Evolutionary conservation across 2,113 vertebrate species (phyloP), one percentile per base, ranked within the genome.

Genomic region (Echinops telfairi): DNA sequence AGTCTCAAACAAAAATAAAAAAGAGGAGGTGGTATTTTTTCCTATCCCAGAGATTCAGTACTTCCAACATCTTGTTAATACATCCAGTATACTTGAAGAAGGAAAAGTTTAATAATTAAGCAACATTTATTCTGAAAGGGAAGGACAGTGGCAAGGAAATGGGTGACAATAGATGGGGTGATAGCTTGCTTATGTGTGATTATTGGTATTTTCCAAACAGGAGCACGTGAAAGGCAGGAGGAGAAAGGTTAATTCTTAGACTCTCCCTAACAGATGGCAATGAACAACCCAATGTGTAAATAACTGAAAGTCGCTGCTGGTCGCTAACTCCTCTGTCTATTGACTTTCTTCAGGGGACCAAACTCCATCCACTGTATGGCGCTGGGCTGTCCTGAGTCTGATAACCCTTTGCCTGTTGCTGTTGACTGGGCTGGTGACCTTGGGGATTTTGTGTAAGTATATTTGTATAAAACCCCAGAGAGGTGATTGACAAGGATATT

Each of bases 401-500:
- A 57, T 94, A 1, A 60, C 38, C 27, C 89, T 96, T 58, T 96
- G 93, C 64, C 43, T 96, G 53, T 11, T 96, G 84, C 43, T 96
- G 66, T 19, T 94, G 77, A 62, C 17, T 22, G 96, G 95, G 15
- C 38, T 95, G 80, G 93, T 96, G 81, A 93, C 93, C 6, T 58
- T 96, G 87, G 96, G 93, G 70, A 70, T 93, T 33, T 68, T 88
- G 87, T 92, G 96, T 96, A 95, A 96, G 94, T 96, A 38, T 64
- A 79, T 20, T 53, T 89, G 40, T 29, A 77, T 70, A 57, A 40
- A 85, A 47, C 47, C 19, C 71, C 38, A 68, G 20, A 82, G 27
- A 82, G 6, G 11, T 3, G 15, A 33, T 31, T 73, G 47, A 11
- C 17, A 88, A 89, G 58, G 11, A 3, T 8, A 66, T 22, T 47